Percentiles rank a stretch among this genome's conserved stretches.
Evolutionary conservation across 2,113 vertebrate species (phyloP).

Genomic region (Mastomys coucha): DNA sequence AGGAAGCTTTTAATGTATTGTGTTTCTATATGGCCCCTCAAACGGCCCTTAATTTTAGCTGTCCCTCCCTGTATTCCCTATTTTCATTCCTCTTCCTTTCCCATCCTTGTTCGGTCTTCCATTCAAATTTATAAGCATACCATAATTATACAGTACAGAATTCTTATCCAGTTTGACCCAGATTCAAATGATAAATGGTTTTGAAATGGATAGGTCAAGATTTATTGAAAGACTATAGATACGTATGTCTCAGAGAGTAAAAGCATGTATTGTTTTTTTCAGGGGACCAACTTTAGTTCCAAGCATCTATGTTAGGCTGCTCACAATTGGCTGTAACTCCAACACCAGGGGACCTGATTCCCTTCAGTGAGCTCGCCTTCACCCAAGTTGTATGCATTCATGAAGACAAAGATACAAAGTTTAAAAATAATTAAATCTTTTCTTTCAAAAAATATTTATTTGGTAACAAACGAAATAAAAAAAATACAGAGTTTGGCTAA

Average conservation of each 20-base stretch:
- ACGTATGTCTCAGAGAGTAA: not conserved
- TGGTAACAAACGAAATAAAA: not conserved
- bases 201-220: not conserved
- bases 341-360: not conserved
- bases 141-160: not conserved
- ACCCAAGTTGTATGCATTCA: not conserved
- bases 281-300: not conserved
- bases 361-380: too few relatives aligned
- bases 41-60: not conserved
- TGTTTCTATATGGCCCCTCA: not conserved
- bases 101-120: too few relatives aligned
- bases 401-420: not conserved
- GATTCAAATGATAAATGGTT: not conserved
- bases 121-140: not conserved
- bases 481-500: not conserved
- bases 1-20: not conserved
- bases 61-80: not conserved
- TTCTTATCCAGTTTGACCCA: not conserved
- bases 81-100: not conserved
- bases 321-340: not conserved
- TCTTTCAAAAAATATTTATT: not conserved
- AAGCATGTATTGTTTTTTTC: not conserved
- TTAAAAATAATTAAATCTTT: not conserved
- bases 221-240: not conserved
- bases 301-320: not conserved